Conservation (phyloP, 2,113 vertebrate species). For the Sinosuthora webbiana region DNA sequence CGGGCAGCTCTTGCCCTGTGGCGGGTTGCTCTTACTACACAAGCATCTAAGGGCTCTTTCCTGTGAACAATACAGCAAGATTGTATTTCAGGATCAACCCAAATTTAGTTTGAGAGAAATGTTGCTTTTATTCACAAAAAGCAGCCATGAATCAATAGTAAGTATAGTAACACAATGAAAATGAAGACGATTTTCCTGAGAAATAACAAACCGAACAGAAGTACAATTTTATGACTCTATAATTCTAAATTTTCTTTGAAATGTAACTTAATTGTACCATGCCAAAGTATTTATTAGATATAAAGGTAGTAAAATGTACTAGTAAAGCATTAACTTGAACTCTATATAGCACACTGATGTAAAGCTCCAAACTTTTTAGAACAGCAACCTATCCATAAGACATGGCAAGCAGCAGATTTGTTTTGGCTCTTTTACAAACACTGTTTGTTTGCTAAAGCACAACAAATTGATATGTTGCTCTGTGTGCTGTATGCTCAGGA, state of each 20-base stretch:
- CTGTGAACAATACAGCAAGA: background rate
- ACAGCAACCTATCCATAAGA: background rate
- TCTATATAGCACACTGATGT: background rate
- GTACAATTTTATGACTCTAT: background rate
- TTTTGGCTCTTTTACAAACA: conserved; percentile 4
- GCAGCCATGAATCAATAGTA: background rate
- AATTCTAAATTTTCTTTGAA: background rate
- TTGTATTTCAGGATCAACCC: background rate
- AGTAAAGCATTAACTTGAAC: background rate
- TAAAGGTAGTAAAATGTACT: background rate
- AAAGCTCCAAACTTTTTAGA: background rate
- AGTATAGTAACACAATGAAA: background rate
- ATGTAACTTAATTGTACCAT: background rate
- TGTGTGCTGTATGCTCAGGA: background rate
- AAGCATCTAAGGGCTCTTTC: background rate
- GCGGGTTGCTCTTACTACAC: background rate
- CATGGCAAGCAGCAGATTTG: background rate
- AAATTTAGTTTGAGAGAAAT: background rate
- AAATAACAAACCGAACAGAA: background rate
- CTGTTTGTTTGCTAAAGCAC: conserved; percentile 15
- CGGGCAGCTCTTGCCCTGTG: background rate
- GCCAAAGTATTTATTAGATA: background rate
- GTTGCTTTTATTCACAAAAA: background rate
- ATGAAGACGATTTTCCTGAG: background rate
- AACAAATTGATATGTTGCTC: background rate